These are phyloP conservation scores for Glyptemys insculpta DNA, from an alignment of 2,797 vertebrate genomes.

Conservation along the genomic window DNA sequence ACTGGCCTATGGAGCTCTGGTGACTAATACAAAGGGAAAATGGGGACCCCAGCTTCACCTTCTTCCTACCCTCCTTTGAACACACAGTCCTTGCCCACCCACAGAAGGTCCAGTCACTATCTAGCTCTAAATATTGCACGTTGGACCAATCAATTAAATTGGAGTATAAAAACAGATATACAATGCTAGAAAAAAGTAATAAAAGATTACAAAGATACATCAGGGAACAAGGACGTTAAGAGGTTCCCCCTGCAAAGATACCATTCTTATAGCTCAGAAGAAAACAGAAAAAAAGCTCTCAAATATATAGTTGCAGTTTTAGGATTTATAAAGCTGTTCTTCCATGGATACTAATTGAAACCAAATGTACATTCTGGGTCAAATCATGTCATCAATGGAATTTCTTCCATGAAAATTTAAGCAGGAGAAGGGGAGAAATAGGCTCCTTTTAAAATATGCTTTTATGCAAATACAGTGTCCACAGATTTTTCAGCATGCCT, in stretches of 20 bases:
- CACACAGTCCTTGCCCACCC: background rate
- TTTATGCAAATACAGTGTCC: background rate
- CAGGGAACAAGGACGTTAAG: background rate
- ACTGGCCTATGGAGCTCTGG: background rate
- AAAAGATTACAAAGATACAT: background rate
- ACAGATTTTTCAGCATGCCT: background rate
- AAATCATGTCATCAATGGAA: background rate
- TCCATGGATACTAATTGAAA: background rate
- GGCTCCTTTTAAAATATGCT: background rate
- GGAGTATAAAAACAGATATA: background rate
- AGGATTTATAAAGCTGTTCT: background rate
- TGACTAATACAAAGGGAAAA: background rate
- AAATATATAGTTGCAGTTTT: background rate
- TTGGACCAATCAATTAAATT: background rate
- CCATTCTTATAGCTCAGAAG: background rate
- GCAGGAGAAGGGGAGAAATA: background rate
- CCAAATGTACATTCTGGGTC: background rate
- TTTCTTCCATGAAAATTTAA: background rate
- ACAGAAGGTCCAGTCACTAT: background rate
- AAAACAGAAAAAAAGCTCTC: constrained; percentile 17
- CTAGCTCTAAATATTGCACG: background rate
- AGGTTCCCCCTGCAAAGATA: background rate
- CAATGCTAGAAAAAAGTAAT: background rate
- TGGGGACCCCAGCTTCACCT: background rate
- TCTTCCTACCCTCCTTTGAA: background rate